A percentile compares a stretch with the other conserved stretches of the same genome.
Evolutionary conservation across 2,113 vertebrate species (phyloP).

Genomic region (Odocoileus virginianus): DNA sequence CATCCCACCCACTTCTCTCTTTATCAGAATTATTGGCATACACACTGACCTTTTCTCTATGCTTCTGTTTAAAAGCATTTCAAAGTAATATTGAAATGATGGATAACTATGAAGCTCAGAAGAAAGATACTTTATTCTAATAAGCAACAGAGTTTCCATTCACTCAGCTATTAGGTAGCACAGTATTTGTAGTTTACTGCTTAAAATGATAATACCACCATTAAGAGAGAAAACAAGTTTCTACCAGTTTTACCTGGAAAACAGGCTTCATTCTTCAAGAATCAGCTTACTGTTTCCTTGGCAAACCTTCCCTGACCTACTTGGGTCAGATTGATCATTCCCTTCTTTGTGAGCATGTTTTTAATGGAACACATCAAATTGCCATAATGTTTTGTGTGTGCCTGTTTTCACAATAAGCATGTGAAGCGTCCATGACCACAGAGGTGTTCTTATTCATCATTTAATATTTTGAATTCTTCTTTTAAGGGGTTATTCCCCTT

Average conservation of each 20-base stretch:
- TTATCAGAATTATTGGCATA: neutral
- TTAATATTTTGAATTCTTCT: neutral
- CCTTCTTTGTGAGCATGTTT: neutral
- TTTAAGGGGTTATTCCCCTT: neutral
- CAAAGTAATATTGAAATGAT: neutral
- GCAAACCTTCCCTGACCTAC: neutral
- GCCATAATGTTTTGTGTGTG: neutral
- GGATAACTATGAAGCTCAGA: neutral
- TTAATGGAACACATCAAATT: neutral
- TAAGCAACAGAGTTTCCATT: neutral
- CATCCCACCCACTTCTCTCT: neutral
- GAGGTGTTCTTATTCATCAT: neutral
- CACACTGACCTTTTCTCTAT: neutral
- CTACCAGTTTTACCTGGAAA: neutral
- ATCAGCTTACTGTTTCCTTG: neutral
- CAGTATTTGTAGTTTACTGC: neutral
- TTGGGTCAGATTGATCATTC: neutral
- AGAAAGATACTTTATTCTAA: neutral
- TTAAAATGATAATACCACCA: neutral
- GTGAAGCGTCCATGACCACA: neutral
- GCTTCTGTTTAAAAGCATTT: constrained; percentile 11
- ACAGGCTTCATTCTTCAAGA: neutral
- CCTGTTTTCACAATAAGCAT: neutral
- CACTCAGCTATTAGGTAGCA: neutral
- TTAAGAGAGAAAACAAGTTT: neutral